Base-by-base conservation (phyloP, 2,888 invertebrate species). In the Fissipunctia ypsillon region DNA sequence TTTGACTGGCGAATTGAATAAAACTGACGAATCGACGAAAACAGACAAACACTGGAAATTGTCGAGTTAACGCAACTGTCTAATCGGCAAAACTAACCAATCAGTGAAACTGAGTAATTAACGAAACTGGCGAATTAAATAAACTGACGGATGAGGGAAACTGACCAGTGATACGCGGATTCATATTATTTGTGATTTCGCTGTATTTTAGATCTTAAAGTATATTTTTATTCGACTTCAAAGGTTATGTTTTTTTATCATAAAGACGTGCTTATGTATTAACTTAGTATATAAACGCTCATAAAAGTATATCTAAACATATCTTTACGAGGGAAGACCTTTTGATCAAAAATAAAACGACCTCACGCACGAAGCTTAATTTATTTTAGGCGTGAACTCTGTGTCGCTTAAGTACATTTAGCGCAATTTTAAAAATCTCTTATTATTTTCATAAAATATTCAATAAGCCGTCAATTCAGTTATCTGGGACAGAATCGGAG, bases 371-470 rank as follows among this genome's bases (percentile, higher is more conserved):
- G 50, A n/a, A 60, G 48, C 72, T 56, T 68, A 57, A 64, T 78
- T 67, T 72, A 83, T 68, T 76, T 76, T 31, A 19, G 45, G 50
- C 56, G 31, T 41, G 61, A 74, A 69, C 59, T 66, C 72, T 73
- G 41, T 16, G 61, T 43, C 45, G 45, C 43, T 43, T 67, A 52
- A n/a, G 14, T 28, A 69, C 25, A 63, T 65, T 80, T 56, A 72
- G 52, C 57, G 35, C 25, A 70, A 69, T 64, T 69, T 78, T 65
- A 50, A 70, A 69, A 79, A 75, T 59, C 38, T 70, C 64, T 74
- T 61, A 38, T 41, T 52, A 59, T 63, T 69, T 48, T 12, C 35
- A 79, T 84, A 76, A 80, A 83, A 79, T 38, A 38, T 38, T 38
- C 38, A 38, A n/a, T n/a, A n/a, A n/a, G n/a, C n/a, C n/a, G n/a